phyloP scores from a whole-genome alignment of 2,888 invertebrate species.

The Epistrophe eligans region DNA sequence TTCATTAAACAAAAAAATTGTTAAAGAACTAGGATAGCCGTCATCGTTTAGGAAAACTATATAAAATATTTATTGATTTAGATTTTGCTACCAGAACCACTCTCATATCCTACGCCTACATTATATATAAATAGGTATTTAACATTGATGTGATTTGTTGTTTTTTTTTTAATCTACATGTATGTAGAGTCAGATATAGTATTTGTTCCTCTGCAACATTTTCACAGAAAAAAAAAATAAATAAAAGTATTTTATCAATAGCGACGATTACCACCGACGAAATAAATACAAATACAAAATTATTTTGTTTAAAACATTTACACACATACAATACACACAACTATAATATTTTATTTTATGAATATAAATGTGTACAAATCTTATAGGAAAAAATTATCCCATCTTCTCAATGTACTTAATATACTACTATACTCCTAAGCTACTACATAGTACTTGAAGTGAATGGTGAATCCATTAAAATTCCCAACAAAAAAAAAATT shows the following conservation, averaged over 20 bases:
- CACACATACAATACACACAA: constrained; percentile 9
- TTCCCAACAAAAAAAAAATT: background rate
- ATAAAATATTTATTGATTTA: constrained; percentile 61
- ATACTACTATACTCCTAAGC: background rate
- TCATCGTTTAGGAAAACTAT: constrained; percentile 51
- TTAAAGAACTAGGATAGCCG: constrained; percentile 44
- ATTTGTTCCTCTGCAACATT: background rate
- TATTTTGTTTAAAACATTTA: constrained; percentile 40
- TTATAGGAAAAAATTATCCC: background rate
- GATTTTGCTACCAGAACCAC: constrained; percentile 73
- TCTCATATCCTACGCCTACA: constrained; percentile 60
- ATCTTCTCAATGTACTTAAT: background rate
- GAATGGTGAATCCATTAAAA: constrained; percentile 22
- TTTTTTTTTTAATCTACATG: background rate
- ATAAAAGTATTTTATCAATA: constrained; percentile 63
- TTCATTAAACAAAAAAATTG: constrained; percentile 28
- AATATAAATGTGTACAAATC: constrained; percentile 8
- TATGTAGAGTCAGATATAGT: background rate
- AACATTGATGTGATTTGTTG: constrained; percentile 6
- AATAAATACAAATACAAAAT: constrained; percentile 30
- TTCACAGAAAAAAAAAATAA: constrained; percentile 19
- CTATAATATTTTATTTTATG: constrained; percentile 3
- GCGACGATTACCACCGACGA: constrained; percentile 72
- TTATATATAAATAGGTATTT: background rate
- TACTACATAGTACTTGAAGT: background rate